Evolutionary conservation across 2,888 invertebrate species (phyloP).

Genomic region (Opisthograptis luteolata): DNA sequence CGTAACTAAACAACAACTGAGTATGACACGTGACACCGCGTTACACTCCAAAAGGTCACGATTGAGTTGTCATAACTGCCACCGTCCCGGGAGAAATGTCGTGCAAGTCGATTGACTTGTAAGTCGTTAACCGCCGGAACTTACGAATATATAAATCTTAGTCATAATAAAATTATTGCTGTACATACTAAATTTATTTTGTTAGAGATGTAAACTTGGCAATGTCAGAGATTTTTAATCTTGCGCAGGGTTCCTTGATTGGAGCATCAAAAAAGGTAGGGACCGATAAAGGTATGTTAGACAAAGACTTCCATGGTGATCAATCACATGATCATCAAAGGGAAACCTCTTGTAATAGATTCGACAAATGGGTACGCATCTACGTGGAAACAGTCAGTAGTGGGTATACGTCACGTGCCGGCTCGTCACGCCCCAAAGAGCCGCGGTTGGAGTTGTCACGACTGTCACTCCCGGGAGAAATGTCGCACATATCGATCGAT

Average conservation of each 20-base stretch:
- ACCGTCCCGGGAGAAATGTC: slow-evolving; percentile 3
- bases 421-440: slow-evolving; percentile 32
- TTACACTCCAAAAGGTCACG: background rate
- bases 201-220: too few species aligned
- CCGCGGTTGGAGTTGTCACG: slow-evolving; percentile 33
- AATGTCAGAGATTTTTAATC: too few species aligned
- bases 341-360: background rate
- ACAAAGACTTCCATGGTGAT: background rate
- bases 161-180: too few species aligned
- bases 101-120: background rate
- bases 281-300: too few species aligned
- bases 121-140: background rate
- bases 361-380: background rate
- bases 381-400: slow-evolving; percentile 6
- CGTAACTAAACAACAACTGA: too few species aligned
- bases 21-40: background rate
- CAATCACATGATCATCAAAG: background rate
- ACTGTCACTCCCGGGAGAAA: slow-evolving; percentile 27
- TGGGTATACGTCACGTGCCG: slow-evolving; percentile 23
- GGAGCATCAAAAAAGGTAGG: too few species aligned
- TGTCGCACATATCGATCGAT: slow-evolving; percentile 24
- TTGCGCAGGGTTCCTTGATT: too few species aligned
- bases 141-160: too few species aligned
- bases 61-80: slow-evolving; percentile 8
- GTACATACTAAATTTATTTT: too few species aligned